Evolutionary conservation across 2,113 vertebrate genomes (phyloP).

Genomic region (Anthoscopus minutus): DNA sequence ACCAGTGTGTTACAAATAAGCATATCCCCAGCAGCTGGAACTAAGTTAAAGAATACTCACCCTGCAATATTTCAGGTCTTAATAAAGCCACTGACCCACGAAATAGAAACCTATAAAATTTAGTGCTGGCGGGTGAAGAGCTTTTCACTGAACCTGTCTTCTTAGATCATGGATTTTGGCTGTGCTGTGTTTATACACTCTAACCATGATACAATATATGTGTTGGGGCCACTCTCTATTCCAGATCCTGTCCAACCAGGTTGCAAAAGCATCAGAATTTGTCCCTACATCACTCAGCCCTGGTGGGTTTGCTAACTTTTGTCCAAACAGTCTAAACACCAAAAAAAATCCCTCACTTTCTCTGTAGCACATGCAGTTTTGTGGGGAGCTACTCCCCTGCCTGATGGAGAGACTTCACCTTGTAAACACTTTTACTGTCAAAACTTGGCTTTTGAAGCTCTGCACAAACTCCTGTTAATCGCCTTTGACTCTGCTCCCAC

Average conservation of each 20-base stretch:
- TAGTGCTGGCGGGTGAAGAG: neutral
- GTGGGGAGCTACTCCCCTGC: neutral
- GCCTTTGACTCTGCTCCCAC: neutral
- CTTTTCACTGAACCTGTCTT: neutral
- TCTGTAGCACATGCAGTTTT: neutral
- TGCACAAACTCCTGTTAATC: neutral
- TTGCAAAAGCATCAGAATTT: neutral
- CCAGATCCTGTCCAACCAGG: neutral
- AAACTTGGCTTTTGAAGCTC: neutral
- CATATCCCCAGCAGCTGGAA: neutral
- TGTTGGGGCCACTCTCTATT: neutral
- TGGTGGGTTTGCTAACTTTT: neutral
- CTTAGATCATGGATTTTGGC: neutral
- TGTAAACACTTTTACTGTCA: neutral
- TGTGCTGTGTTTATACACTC: neutral
- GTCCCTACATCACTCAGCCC: neutral
- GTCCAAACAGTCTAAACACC: neutral
- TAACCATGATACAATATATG: neutral
- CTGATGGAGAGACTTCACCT: neutral
- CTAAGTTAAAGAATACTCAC: neutral
- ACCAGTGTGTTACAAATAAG: neutral
- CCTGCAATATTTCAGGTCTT: neutral
- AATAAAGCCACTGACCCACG: constrained; percentile 29
- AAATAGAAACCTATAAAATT: constrained; percentile 40
- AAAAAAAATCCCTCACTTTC: neutral